A percentile compares a stretch with the other conserved stretches of the same genome.
phyloP scores from a whole-genome alignment of 2,888 invertebrate genomes.

The Oeneis ivallda region DNA sequence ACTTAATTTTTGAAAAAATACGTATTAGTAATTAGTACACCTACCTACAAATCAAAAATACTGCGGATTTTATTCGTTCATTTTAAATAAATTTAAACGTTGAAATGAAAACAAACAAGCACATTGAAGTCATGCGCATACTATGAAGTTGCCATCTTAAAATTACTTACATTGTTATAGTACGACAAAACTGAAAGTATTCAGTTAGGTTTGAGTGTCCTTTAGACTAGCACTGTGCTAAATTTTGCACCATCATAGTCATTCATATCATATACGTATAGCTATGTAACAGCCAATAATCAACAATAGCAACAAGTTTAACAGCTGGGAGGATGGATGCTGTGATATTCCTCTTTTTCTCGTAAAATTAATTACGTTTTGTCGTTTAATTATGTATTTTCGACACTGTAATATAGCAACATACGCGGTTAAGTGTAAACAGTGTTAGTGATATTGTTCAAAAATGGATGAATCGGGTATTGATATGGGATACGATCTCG shows the following conservation, averaged over 20 bases:
- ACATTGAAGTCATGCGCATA: not conserved
- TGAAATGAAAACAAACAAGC: not conserved
- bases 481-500: conserved; percentile 84
- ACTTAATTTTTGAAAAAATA: too few relatives aligned
- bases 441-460: conserved; percentile 62
- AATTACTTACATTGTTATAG: conserved; percentile 36
- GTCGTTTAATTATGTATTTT: conserved; percentile 59
- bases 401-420: conserved; percentile 49
- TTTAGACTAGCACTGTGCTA: conserved; percentile 38
- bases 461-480: conserved; percentile 85
- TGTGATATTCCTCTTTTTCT: conserved; percentile 59
- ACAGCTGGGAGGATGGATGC: conserved; percentile 78
- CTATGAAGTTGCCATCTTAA: conserved; percentile 22
- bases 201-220: conserved; percentile 24
- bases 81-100: too few relatives aligned
- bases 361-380: conserved; percentile 59
- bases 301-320: conserved; percentile 76
- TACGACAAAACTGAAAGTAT: conserved; percentile 32
- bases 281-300: conserved; percentile 49
- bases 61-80: too few relatives aligned
- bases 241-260: conserved; percentile 54
- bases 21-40: too few relatives aligned
- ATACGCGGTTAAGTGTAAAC: conserved; percentile 58
- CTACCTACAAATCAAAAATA: too few relatives aligned
- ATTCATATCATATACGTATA: conserved; percentile 59